phyloP scores from a whole-genome alignment of 2,888 invertebrate genomes.

The Loripinus fragilis region DNA sequence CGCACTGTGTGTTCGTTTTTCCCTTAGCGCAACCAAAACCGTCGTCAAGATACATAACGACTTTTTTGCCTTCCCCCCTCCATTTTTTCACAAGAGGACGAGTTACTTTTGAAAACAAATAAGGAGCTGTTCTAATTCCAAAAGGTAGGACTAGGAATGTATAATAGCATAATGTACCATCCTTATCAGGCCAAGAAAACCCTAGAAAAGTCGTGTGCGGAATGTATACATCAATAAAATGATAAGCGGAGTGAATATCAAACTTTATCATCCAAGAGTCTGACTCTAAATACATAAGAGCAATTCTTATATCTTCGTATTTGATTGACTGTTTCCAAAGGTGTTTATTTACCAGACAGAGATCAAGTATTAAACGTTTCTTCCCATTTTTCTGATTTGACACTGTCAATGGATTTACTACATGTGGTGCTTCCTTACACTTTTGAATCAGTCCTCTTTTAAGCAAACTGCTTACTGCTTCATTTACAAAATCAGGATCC shows the following conservation, averaged over 20 bases:
- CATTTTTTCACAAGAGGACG: conserved; percentile 37
- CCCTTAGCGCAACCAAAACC: conserved; percentile 30
- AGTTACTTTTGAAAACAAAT: conserved; percentile 45
- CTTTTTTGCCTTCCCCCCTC: conserved; percentile 40
- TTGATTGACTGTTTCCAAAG: background rate
- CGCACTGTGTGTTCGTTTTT: background rate
- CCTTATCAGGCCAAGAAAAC: background rate
- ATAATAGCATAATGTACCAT: background rate
- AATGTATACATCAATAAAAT: conserved; percentile 24
- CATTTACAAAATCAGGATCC: too few relatives aligned
- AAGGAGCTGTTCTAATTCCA: conserved; percentile 4
- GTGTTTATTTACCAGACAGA: conserved; percentile 28
- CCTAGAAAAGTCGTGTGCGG: background rate
- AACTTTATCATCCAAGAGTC: too few relatives aligned
- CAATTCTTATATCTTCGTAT: conserved; percentile 15
- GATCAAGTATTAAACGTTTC: conserved; percentile 6
- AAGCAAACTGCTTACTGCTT: conserved; percentile 39
- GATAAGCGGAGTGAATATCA: conserved; percentile 37
- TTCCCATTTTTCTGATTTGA: background rate
- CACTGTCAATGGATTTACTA: too few relatives aligned
- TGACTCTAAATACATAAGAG: conserved; percentile 16
- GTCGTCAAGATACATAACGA: conserved; percentile 51
- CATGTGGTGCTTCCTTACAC: conserved; percentile 12
- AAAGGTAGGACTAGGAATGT: background rate
- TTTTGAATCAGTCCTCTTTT: conserved; percentile 25